Evolutionary conservation across 2,888 invertebrate genomes (phyloP).

Genomic region (Lasioglossum vierecki): DNA sequence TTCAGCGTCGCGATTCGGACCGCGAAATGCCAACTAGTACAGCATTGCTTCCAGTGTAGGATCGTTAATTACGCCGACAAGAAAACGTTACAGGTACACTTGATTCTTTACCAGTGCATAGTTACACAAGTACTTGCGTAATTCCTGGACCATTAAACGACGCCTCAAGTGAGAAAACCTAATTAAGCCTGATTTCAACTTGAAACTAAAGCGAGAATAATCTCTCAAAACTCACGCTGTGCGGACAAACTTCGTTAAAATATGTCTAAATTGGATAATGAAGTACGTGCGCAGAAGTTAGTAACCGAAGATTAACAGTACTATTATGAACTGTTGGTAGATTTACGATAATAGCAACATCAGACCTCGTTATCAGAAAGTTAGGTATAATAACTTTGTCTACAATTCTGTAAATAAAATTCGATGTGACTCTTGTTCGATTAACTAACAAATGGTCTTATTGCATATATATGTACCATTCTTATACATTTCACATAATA

Average conservation of each 20-base stretch:
- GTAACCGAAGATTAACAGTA: neutral
- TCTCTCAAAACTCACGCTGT: neutral
- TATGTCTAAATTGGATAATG: neutral
- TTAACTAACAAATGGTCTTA: neutral
- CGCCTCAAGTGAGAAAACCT: neutral
- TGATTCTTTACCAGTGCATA: neutral
- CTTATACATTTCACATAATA: neutral
- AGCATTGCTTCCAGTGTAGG: neutral
- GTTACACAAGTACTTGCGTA: neutral
- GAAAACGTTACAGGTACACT: neutral
- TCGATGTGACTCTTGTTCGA: neutral
- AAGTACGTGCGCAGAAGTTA: neutral
- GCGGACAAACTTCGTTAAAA: neutral
- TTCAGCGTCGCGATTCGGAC: constrained; percentile 1
- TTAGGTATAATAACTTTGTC: neutral
- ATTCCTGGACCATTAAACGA: neutral
- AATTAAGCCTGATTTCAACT: constrained; percentile 1
- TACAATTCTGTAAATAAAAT: neutral
- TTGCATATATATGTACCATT: neutral
- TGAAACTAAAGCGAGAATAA: neutral
- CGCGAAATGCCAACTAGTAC: constrained; percentile 21
- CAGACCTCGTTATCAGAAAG: neutral
- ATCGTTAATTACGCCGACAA: constrained; percentile 1
- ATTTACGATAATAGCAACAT: neutral
- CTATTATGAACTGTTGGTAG: neutral